phyloP scores from a whole-genome alignment of 92 coral and sea anemone genomes.

The Umimayanthus chanpuru region DNA sequence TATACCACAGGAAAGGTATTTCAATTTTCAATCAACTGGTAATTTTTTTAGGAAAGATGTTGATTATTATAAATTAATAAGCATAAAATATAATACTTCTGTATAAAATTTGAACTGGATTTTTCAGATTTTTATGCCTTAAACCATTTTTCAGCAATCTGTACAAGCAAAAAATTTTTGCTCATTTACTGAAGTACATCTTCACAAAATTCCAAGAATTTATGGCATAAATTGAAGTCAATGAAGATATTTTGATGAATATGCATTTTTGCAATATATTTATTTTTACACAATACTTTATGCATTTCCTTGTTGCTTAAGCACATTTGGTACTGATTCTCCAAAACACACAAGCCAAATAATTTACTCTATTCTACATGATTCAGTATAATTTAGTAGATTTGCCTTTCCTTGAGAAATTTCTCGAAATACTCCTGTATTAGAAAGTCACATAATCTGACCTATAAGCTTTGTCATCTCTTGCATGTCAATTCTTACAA shows the following conservation, averaged over 20 bases:
- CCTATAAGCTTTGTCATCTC: too few relatives aligned
- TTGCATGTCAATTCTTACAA: too few relatives aligned
- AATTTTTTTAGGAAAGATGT: not conserved
- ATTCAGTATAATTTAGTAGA: too few relatives aligned
- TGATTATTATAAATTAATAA: not conserved
- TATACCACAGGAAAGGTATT: conserved; percentile 18
- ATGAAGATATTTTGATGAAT: conserved; percentile 11
- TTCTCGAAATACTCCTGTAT: too few relatives aligned
- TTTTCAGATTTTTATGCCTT: not conserved
- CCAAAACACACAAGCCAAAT: not conserved
- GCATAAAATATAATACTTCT: conserved; percentile 1
- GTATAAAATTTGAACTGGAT: not conserved
- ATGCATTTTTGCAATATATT: conserved; percentile 12
- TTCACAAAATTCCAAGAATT: conserved; percentile 21
- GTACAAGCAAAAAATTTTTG: conserved; percentile 1
- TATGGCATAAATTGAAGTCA: conserved; percentile 6
- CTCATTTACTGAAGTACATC: conserved; percentile 7
- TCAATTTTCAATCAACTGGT: not conserved
- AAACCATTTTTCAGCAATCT: conserved; percentile 8
- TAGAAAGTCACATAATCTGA: too few relatives aligned
- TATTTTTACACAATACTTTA: not conserved
- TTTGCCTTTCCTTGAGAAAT: too few relatives aligned
- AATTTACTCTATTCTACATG: too few relatives aligned
- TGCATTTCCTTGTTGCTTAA: not conserved
- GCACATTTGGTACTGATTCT: not conserved